Evolutionary conservation across 2,888 invertebrate species (phyloP), one percentile per base, ranked within the genome.

Genomic region (Drosophila paucipuncta): DNA sequence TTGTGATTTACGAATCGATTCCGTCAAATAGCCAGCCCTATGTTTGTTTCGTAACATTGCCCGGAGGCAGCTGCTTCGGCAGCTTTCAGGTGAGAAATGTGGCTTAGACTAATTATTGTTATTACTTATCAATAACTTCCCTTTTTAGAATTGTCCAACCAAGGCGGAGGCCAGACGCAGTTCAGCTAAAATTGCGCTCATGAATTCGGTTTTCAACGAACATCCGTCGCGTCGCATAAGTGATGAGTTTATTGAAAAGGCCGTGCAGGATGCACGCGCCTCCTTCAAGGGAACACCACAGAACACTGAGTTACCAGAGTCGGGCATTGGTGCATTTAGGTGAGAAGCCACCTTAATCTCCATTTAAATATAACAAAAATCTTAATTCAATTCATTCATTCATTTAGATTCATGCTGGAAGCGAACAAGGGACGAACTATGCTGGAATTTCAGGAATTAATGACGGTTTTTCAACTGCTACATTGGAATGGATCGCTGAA

Each of bases 401-500:
- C 9, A 60, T 50, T 37, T 41, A 96, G 96, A 91, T 96, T 96
- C 91, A 96, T 96, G 96, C 93, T 96, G 83, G 96, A 95, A 94
- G 95, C 95, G 39, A 97, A 97, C 94, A 98, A 97, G 82, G 98
- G 98, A 16, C 96, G 98, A 80, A 98, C 98, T 62, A 98, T 98
- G 98, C 94, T 98, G 80, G 98, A 98, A 94, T 98, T 98, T 94
- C 98, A 98, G 94, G 98, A 98, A 93, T 94, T 98, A 90, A 98
- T 98, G 98, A 98, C 98, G n/a, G 98, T 98, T 57, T 98, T 98
- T 94, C 98, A 98, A 94, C 94, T 98, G 82, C 94, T 98, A 62
- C 98, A 98, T 94, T 98, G 98, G 98, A 98, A 98, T 93, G 98
- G 98, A n/a, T 98, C 97, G 82, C 94, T 98, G 86, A 97, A 98